Evolutionary conservation across 1,140 invertebrate species (phyloP).

Genomic region (Arctopsyche grandis): DNA sequence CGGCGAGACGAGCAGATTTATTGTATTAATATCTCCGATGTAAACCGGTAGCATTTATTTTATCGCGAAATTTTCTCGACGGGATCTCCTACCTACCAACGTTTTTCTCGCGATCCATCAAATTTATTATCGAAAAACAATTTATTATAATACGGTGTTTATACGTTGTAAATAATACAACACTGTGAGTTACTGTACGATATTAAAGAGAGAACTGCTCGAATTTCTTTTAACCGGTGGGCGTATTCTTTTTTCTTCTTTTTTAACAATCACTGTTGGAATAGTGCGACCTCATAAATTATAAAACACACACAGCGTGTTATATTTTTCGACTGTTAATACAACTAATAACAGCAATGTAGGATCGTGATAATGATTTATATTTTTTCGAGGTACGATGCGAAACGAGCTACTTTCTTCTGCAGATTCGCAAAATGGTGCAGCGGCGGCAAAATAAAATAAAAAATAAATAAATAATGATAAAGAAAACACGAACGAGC

Average conservation of each 20-base stretch:
- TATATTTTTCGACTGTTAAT: constrained; percentile 8
- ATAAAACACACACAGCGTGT: background rate
- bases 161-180: too few species aligned
- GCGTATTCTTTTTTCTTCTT: background rate
- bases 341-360: constrained; percentile 21
- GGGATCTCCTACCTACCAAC: background rate
- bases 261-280: background rate
- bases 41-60: constrained; percentile 22
- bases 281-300: background rate
- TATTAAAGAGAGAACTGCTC: too few species aligned
- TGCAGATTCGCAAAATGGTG: background rate
- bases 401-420: constrained; percentile 13
- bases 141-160: background rate
- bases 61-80: background rate
- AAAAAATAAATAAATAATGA: background rate
- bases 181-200: too few species aligned
- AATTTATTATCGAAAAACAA: background rate
- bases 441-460: background rate
- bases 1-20: constrained; percentile 4
- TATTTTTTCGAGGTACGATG: constrained; percentile 8
- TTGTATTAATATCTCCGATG: background rate
- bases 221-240: too few species aligned
- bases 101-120: background rate
- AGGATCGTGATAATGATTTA: constrained; percentile 25
- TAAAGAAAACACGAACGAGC: background rate